phyloP scores from a whole-genome alignment of 2,113 vertebrate genomes.

The Muntiacus muntjak region DNA sequence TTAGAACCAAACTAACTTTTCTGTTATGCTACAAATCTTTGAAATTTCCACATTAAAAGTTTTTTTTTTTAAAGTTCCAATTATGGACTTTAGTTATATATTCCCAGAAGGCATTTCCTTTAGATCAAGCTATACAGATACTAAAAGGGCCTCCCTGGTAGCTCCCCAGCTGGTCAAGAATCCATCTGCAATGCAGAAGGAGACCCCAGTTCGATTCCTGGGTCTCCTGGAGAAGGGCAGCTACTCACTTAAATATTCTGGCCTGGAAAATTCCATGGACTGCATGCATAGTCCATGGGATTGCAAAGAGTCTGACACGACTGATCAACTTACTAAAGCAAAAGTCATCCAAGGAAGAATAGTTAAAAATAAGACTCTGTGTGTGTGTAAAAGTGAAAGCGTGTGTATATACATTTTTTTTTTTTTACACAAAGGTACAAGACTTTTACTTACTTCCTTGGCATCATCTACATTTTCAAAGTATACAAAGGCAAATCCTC shows the following conservation, averaged over 20 bases:
- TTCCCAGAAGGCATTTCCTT: neutral
- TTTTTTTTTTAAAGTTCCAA: neutral
- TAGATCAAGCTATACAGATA: neutral
- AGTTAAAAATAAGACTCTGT: neutral
- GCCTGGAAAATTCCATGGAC: neutral
- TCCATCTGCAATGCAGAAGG: neutral
- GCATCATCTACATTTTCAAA: conserved; percentile 94
- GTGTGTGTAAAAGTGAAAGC: neutral
- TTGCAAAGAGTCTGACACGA: neutral
- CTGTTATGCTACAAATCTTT: neutral
- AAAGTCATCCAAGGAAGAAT: neutral
- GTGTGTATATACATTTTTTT: neutral
- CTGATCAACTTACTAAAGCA: neutral
- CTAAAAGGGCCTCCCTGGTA: neutral
- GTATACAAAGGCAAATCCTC: conserved; percentile 97
- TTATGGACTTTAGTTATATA: neutral
- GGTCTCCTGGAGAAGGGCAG: neutral
- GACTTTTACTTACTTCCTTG: conserved; percentile 86
- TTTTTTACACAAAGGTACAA: neutral
- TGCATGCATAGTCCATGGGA: neutral
- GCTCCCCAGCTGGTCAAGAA: neutral
- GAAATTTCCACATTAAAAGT: neutral
- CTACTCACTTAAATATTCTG: neutral
- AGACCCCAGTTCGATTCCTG: neutral
- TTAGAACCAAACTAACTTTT: neutral